Percentiles rank a stretch among this genome's conserved stretches.
These are phyloP conservation scores for Drosophila jambulina DNA, from an alignment of 1,140 invertebrate species.

Conservation along the genomic window DNA sequence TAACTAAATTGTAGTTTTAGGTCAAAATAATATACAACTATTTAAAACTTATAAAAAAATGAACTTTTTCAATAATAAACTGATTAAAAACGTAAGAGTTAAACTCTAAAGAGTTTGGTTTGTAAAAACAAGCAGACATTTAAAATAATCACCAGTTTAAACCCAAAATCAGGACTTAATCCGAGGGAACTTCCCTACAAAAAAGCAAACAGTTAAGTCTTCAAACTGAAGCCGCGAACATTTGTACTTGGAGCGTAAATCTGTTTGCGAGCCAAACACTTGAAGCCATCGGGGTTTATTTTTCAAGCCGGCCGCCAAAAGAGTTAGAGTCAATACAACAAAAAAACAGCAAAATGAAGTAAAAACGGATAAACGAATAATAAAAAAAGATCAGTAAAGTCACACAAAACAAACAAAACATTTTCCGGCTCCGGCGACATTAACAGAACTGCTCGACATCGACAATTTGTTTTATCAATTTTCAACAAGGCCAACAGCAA, in stretches of 20 bases:
- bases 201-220: constrained; percentile 14
- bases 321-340: constrained; percentile 6
- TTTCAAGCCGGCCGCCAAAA: constrained; percentile 11
- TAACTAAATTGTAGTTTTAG: not conserved
- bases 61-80: not conserved
- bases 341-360: constrained; percentile 36
- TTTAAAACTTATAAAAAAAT: not conserved
- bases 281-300: constrained; percentile 32
- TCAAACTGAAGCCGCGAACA: constrained; percentile 38
- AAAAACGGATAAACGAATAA: constrained; percentile 27
- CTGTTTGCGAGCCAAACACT: constrained; percentile 61
- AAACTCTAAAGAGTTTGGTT: not conserved
- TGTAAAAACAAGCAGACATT: not conserved
- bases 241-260: constrained; percentile 49
- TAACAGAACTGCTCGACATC: constrained; percentile 84
- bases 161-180: not conserved
- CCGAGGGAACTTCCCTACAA: not conserved
- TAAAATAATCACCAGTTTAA: not conserved
- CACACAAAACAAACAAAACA: constrained; percentile 83
- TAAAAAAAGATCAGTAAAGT: constrained; percentile 69
- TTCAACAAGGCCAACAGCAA: constrained; percentile 76
- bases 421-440: constrained; percentile 84
- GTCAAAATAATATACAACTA: not conserved
- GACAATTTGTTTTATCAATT: constrained; percentile 85
- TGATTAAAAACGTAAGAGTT: not conserved